Conservation (phyloP, 2,888 invertebrate species). For the Leptinotarsa tumamoca region DNA sequence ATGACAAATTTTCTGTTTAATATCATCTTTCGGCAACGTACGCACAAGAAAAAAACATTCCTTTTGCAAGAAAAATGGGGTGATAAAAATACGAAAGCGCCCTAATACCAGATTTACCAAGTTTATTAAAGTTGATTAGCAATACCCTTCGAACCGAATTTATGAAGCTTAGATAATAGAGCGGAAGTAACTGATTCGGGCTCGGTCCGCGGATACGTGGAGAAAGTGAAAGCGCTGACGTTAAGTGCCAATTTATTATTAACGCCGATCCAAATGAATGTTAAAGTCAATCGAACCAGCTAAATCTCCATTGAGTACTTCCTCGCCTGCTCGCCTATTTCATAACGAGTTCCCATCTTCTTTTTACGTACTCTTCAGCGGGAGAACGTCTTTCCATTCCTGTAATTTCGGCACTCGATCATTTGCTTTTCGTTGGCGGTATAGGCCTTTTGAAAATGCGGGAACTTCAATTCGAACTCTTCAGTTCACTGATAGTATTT, state of each 20-base stretch:
- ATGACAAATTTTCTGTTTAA: background rate
- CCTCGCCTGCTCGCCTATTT: slow-evolving; percentile 36
- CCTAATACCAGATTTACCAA: slow-evolving; percentile 23
- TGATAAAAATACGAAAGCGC: background rate
- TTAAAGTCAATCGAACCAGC: slow-evolving; percentile 51
- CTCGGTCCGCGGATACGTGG: slow-evolving; percentile 31
- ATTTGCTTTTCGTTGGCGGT: slow-evolving; percentile 37
- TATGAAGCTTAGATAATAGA: slow-evolving; percentile 44
- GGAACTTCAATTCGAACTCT: slow-evolving; percentile 27
- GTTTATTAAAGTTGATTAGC: slow-evolving; percentile 39
- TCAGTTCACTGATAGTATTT: no score
- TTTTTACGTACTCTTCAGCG: slow-evolving; percentile 37
- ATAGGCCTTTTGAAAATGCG: slow-evolving; percentile 29
- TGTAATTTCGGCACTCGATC: slow-evolving; percentile 44
- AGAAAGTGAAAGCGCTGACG: slow-evolving; percentile 39
- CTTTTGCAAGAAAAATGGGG: background rate
- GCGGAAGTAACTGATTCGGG: slow-evolving; percentile 36
- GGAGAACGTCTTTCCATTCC: slow-evolving; percentile 34
- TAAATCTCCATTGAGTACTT: slow-evolving; percentile 47
- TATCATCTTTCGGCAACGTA: background rate
- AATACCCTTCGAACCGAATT: slow-evolving; percentile 41
- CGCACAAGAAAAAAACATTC: background rate
- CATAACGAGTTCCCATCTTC: slow-evolving; percentile 43
- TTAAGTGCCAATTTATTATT: slow-evolving; percentile 47
- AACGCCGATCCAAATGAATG: slow-evolving; percentile 50